Evolutionary conservation across 2,797 vertebrate species (phyloP), one percentile per base, ranked within the genome.

Genomic region (Gastrophryne carolinensis): DNA sequence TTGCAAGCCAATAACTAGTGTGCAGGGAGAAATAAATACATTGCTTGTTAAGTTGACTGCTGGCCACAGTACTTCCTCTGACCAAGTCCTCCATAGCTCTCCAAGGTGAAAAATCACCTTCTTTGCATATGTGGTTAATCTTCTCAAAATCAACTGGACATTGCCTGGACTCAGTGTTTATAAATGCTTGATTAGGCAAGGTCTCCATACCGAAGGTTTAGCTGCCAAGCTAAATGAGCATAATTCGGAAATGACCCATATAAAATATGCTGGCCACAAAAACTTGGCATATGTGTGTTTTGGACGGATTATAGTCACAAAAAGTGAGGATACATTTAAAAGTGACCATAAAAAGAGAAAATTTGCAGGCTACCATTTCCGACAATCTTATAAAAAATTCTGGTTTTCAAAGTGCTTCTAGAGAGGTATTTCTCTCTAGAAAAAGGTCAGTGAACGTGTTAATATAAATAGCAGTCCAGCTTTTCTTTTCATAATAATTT

Each of bases 21-120:
- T 60, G 39, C 54, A 39, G 2, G 7, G 44, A 67, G 72, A 39
- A 67, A 24, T 54, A 75, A 67, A 75, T 75, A 75, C 67, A 75
- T 67, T 50, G 53, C 63, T 49, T 75, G 53, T 75, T 66, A 66
- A 60, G 53, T 58, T 75, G 63, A 21, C 72, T 67, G 62, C 53
- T 58, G 53, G 53, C 58, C 60, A 30, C 27, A 75, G 66, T n/a
- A 60, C 39, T 75, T 67, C 62, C 52, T 67, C 63, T 23, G 32
- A 50, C 13, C 23, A 57, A 60, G 17, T 24, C 7, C 26, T 39
- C 9, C 65, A 74, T 26, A 32, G 27, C 35, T 49, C 39, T 49
- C 30, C 4, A 4, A 49, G 15, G 6, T 56, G 50, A 19, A 65
- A 74, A 66, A 58, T 58, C 23, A 50, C 53, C 30, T 8, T 27